Evolutionary conservation across 2,888 invertebrate genomes (phyloP), one percentile per base, ranked within the genome.

Genomic region (Lepidocyrtoides sp.): DNA sequence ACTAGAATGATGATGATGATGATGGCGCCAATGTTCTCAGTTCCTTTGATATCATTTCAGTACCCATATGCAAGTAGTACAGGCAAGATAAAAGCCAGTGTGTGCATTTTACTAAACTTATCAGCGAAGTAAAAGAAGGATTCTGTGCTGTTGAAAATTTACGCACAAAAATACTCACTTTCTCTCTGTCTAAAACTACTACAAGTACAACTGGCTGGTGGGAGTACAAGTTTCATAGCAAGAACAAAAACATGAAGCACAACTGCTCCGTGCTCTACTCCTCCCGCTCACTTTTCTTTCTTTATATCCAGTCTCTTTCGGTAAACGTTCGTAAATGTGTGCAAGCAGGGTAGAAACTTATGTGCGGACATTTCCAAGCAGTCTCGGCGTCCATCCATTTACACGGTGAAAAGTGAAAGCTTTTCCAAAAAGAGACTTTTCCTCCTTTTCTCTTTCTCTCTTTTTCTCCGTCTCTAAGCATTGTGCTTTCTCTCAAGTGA

Each of bases 81-180:
- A 32, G 66, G n/a, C 29, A 26, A 60, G 60, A 54, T 8, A 36
- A 57, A 57, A 79, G 32, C 81, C 36, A 23, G 4, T 23, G 75
- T n/a, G 60, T 48, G n/a, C n/a, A n/a, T n/a, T n/a, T n/a, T n/a
- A n/a, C n/a, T n/a, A n/a, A n/a, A 86, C 77, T 77, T 85, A 75
- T 36, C 54, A 57, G 41, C 32, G 54, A 36, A 69, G 63, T 36
- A 69, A 83, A 85, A 85, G 36, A 72, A 57, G 75, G 44, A 72
- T 72, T 83, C 36, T 75, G 44, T 41, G 36, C 8, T 75, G 75
- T 10, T 41, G 57, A 54, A 85, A 85, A 85, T 85, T 85, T 85
- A 85, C 85, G 85, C 85, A 85, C 85, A 85, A 20, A 82, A 36
- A 63, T 26, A 54, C n/a, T 51, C 20, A 29, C 79, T 79, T 63